Evolutionary conservation across 2,797 vertebrate species (phyloP).

Genomic region (Merluccius polli): DNA sequence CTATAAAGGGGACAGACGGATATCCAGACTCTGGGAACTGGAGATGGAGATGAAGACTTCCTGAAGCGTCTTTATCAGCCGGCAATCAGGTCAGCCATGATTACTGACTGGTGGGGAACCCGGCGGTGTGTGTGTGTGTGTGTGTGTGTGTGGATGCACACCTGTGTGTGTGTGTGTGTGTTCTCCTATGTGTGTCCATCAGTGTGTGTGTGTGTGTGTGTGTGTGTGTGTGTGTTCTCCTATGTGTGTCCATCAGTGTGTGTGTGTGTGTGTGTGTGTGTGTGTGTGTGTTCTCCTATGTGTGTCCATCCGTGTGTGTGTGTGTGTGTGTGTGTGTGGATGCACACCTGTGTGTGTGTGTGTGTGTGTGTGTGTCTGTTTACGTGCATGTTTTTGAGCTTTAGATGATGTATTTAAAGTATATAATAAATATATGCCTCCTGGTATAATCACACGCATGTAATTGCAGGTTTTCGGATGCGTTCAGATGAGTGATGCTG

Average conservation of each 20-base stretch:
- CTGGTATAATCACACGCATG: not conserved
- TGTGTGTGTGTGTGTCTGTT: not conserved
- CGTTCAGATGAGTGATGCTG: not conserved
- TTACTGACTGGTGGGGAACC: slow-evolving; percentile 6
- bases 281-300: slow-evolving; percentile 5
- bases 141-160: slow-evolving; percentile 7
- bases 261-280: slow-evolving; percentile 9
- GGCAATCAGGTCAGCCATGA: slow-evolving; percentile 14
- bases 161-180: slow-evolving; percentile 6
- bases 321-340: not conserved
- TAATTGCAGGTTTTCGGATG: slow-evolving; percentile 11
- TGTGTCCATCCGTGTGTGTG: too few relatives aligned
- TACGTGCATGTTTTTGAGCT: not conserved
- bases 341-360: not conserved
- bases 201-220: not conserved
- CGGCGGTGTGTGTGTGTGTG: slow-evolving; percentile 9
- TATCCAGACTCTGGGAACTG: not conserved
- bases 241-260: not conserved
- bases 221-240: not conserved
- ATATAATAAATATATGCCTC: not conserved
- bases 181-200: too few relatives aligned
- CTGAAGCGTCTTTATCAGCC: not conserved
- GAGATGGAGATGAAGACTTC: slow-evolving; percentile 4
- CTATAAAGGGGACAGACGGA: slow-evolving; percentile 33
- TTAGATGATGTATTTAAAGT: not conserved